Conservation (phyloP, 1,140 invertebrate genomes). For the Rhyacophila brunnea region DNA sequence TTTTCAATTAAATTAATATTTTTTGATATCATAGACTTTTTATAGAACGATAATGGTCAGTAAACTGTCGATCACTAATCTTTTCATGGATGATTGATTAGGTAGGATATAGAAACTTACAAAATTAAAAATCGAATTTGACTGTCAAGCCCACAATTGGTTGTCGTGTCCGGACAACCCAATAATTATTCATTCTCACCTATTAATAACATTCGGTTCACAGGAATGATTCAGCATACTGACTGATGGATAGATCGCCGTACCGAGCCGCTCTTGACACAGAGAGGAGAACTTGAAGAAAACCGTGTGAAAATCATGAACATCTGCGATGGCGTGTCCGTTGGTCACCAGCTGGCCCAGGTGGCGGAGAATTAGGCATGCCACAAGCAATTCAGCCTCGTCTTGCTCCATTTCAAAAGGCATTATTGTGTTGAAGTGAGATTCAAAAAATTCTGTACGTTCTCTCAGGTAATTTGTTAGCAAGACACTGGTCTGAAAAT, state of each 20-base stretch:
- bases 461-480: slow-evolving; percentile 51
- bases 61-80: no score
- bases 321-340: slow-evolving; percentile 69
- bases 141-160: no score
- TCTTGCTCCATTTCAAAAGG: slow-evolving; percentile 27
- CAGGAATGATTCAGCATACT: slow-evolving; percentile 92
- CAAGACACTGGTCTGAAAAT: slow-evolving; percentile 59
- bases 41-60: no score
- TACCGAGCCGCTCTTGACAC: slow-evolving; percentile 67
- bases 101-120: no score
- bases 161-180: no score
- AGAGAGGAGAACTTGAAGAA: slow-evolving; percentile 33
- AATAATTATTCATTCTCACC: no score
- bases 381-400: slow-evolving; percentile 54
- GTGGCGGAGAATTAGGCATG: slow-evolving; percentile 66
- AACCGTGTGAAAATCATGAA: slow-evolving; percentile 35
- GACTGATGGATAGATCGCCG: slow-evolving; percentile 84
- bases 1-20: no score
- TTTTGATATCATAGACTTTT: no score
- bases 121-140: no score
- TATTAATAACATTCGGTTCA: slow-evolving; percentile 77
- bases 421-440: slow-evolving; percentile 14
- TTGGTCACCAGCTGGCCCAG: slow-evolving; percentile 79
- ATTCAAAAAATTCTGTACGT: slow-evolving; percentile 49
- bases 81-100: no score